These are phyloP conservation scores for Elymnias hypermnestra DNA, from an alignment of 1,140 invertebrate genomes.

Conservation along the genomic window DNA sequence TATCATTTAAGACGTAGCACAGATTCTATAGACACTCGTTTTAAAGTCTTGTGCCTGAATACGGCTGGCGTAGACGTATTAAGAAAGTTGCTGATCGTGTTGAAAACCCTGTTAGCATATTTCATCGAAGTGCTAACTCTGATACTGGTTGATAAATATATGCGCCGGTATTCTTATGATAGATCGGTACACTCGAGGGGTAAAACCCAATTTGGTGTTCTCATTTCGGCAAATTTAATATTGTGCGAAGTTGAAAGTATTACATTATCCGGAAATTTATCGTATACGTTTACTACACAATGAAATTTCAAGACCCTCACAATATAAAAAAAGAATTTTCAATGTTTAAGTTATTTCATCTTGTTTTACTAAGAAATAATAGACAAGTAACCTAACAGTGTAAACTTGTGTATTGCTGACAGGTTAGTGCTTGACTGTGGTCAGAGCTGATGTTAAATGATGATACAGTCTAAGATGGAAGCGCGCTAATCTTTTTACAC, in stretches of 20 bases:
- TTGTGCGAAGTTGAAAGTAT: conserved; percentile 7
- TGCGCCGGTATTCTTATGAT: conserved; percentile 29
- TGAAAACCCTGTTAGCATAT: conserved; percentile 30
- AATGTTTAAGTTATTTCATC: too few species aligned
- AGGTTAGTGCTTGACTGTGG: too few species aligned
- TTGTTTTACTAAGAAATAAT: too few species aligned
- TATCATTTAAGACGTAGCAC: conserved; percentile 11
- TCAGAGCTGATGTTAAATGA: too few species aligned
- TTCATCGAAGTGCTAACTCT: conserved; percentile 39
- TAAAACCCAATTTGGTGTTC: conserved; percentile 22
- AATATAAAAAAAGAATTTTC: too few species aligned
- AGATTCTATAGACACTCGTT: conserved; percentile 14
- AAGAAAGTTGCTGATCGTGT: conserved; percentile 46
- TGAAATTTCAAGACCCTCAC: background rate
- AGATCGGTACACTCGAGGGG: conserved; percentile 35
- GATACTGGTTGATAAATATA: conserved; percentile 30
- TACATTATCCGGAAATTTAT: conserved; percentile 7
- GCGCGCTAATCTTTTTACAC: too few species aligned
- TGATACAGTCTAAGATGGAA: too few species aligned
- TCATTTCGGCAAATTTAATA: conserved; percentile 16
- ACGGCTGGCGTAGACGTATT: conserved; percentile 21
- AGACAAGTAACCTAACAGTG: too few species aligned
- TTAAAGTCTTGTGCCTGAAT: conserved; percentile 6
- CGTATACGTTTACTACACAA: background rate
- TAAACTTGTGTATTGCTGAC: too few species aligned